Evolutionary conservation across 1,140 invertebrate species (phyloP), one percentile per base, ranked within the genome.

Genomic region (Brachionus paranguensis): DNA sequence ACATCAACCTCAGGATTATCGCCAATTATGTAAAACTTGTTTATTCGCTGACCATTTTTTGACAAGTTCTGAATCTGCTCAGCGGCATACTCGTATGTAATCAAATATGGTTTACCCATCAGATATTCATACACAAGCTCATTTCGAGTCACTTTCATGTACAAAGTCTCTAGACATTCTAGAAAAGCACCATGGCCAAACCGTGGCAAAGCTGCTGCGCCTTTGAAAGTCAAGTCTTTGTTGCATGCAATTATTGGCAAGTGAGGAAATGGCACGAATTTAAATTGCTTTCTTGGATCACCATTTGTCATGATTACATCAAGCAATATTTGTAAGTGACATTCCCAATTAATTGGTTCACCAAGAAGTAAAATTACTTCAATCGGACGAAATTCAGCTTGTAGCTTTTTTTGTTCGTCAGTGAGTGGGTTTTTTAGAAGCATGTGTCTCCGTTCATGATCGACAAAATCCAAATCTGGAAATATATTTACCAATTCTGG

Each of bases 1-100:
- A 93, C 91, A 86, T 93, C 93, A 1, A 92, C 93, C 85, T 93
- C 91, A 27, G 93, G 91, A 87, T 93, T 93, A 86, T 93, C 93
- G 88, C 89, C 89, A 83, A 90, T 87, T 85, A 87, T 89, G 85
- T 89, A 90, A 17, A 90, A 86, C 12, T 86, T 87, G 29, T 86
- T 86, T 65, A 90, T 88, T 68, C 86, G 85, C 78, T 85, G 78
- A 12, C 86, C 85, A 6, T 88, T 85, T 68, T 81, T 81, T 7
- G 53, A 24, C 87, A 87, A 33, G 89, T 85, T 27, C 85, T 85
- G 74, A 85, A 86, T 0, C 88, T 87, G 17, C 87, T 86, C 24
- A 86, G 86, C 24, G 85, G 89, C 88, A 85, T 89, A 87, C 83
- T 89, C 87, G 85, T 89, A 90, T 0, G 89, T 89, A n/a, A 90